phyloP scores from a whole-genome alignment of 2,113 vertebrate species.

The Bubo blakistoni region DNA sequence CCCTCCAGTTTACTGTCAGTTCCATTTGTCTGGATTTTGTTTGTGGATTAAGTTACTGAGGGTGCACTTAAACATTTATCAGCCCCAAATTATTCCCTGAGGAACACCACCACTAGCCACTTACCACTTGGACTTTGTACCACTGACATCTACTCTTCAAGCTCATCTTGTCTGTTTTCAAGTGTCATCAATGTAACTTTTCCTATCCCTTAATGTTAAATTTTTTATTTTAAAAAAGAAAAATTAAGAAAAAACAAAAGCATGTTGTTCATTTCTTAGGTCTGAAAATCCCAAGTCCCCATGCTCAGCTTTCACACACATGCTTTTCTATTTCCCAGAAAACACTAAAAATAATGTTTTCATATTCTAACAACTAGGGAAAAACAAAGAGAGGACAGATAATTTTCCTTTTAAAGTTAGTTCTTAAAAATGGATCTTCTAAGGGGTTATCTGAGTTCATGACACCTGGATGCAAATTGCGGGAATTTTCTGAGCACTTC shows the following conservation, averaged over 20 bases:
- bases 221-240: not conserved
- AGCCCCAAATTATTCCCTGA: not conserved
- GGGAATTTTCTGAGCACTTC: not conserved
- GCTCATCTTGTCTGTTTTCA: not conserved
- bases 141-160: not conserved
- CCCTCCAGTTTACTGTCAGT: not conserved
- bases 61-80: not conserved
- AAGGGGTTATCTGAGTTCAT: conserved; percentile 17
- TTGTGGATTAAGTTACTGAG: not conserved
- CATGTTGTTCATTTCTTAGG: not conserved
- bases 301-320: not conserved
- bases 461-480: not conserved
- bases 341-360: not conserved
- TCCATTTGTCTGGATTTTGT: not conserved
- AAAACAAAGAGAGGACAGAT: not conserved
- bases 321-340: not conserved
- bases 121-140: not conserved
- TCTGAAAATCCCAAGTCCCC: not conserved
- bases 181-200: not conserved
- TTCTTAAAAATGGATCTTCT: not conserved
- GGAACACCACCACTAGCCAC: not conserved
- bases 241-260: not conserved
- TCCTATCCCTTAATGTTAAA: not conserved
- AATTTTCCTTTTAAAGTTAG: not conserved
- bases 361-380: not conserved